Evolutionary conservation across 2,888 invertebrate species (phyloP).

Genomic region (Nineta flava): DNA sequence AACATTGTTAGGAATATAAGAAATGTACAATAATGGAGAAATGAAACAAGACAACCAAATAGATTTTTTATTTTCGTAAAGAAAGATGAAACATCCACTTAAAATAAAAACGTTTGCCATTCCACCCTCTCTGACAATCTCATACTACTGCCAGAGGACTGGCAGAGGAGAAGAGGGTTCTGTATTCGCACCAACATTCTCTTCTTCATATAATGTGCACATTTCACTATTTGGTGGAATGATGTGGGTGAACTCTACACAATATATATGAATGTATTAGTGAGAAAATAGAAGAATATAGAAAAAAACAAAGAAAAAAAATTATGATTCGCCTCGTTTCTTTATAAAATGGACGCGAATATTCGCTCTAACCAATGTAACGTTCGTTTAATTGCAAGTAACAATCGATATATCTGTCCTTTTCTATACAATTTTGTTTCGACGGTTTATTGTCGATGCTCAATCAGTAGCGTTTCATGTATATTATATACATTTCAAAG

Average conservation of each 20-base stretch:
- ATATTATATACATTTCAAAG: too few relatives aligned
- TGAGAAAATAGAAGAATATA: not conserved
- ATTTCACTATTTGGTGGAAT: too few relatives aligned
- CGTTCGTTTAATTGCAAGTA: conserved; percentile 2
- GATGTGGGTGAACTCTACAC: too few relatives aligned
- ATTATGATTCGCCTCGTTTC: conserved; percentile 1
- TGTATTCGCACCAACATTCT: too few relatives aligned
- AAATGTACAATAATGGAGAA: conserved; percentile 4
- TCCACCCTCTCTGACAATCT: not conserved
- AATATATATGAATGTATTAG: not conserved
- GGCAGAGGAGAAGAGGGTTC: too few relatives aligned
- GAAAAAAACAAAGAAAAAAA: too few relatives aligned
- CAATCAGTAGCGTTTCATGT: too few relatives aligned
- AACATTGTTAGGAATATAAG: conserved; percentile 1
- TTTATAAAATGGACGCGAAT: conserved; percentile 2
- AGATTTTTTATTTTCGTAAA: conserved; percentile 1
- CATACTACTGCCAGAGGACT: too few relatives aligned
- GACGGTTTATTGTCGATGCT: too few relatives aligned
- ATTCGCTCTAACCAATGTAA: not conserved
- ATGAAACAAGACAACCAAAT: conserved; percentile 3
- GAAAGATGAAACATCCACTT: conserved; percentile 3
- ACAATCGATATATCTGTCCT: not conserved
- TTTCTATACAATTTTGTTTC: not conserved
- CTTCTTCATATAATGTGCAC: too few relatives aligned
- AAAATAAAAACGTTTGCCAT: conserved; percentile 4